These are phyloP conservation scores for Delphinapterus leucas DNA, from an alignment of 2,113 vertebrate genomes.

Conservation along the genomic window DNA sequence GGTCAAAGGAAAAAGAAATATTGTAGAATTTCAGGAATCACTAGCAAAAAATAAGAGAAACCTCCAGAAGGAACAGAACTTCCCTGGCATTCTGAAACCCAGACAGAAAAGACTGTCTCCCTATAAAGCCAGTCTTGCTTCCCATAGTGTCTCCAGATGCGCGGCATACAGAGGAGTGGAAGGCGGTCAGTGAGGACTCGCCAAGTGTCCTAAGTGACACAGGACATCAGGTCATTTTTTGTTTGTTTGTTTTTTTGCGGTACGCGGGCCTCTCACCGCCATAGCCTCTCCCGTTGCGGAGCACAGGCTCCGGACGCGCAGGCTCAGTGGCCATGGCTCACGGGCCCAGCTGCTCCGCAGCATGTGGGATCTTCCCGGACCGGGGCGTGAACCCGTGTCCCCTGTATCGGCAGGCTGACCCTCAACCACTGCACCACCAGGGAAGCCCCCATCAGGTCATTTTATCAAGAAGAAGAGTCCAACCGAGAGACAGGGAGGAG, in stretches of 20 bases:
- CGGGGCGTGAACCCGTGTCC: too few species aligned
- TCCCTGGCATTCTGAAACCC: background rate
- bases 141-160: background rate
- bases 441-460: background rate
- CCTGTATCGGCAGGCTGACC: too few species aligned
- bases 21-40: background rate
- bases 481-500: background rate
- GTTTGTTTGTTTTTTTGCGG: too few species aligned
- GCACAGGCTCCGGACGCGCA: too few species aligned
- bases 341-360: too few species aligned
- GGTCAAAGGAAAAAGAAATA: background rate
- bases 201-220: background rate
- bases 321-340: too few species aligned
- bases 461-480: background rate
- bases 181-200: background rate
- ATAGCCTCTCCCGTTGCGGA: too few species aligned
- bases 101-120: background rate
- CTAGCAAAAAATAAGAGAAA: background rate
- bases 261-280: too few species aligned
- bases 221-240: background rate
- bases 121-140: background rate
- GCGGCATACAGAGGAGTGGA: background rate
- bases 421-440: too few species aligned
- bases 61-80: background rate
- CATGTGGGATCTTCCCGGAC: too few species aligned